These are phyloP conservation scores for Bombus confusus DNA, from an alignment of 1,140 invertebrate genomes.

Conservation along the genomic window DNA sequence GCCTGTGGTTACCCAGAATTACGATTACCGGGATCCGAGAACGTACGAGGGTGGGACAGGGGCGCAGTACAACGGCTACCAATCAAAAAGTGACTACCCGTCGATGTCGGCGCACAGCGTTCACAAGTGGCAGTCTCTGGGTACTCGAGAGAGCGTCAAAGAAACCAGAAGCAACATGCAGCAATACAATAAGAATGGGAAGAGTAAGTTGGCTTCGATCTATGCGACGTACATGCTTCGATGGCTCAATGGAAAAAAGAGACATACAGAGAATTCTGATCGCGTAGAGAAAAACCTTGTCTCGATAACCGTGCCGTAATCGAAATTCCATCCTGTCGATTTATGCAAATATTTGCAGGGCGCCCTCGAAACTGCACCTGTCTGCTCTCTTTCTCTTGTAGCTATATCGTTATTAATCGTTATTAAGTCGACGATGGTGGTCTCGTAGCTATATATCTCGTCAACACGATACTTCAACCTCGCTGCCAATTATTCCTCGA, in stretches of 20 bases:
- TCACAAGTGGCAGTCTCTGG: constrained; percentile 77
- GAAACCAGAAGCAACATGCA: constrained; percentile 72
- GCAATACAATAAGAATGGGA: constrained; percentile 68
- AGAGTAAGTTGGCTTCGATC: constrained; percentile 66
- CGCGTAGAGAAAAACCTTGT: constrained; percentile 4
- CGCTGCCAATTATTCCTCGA: constrained; percentile 43
- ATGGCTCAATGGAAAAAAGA: background rate
- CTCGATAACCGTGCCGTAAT: constrained; percentile 11
- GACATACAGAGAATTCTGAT: background rate
- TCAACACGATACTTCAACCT: constrained; percentile 29
- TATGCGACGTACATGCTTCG: background rate
- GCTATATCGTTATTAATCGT: constrained; percentile 58
- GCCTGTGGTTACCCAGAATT: constrained; percentile 51
- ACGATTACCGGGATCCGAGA: constrained; percentile 62
- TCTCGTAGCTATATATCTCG: constrained; percentile 23
- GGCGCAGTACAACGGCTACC: constrained; percentile 72
- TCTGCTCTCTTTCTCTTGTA: background rate
- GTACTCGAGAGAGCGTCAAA: constrained; percentile 75
- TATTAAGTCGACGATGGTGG: constrained; percentile 64
- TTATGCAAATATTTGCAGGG: constrained; percentile 56
- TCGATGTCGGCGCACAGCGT: constrained; percentile 76
- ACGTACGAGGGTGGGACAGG: constrained; percentile 65
- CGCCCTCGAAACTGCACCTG: background rate
- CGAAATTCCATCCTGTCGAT: constrained; percentile 49
- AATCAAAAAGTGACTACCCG: constrained; percentile 74